Base-by-base conservation (phyloP, 2,797 vertebrate species). In the Amblyopsis hoosieri region DNA sequence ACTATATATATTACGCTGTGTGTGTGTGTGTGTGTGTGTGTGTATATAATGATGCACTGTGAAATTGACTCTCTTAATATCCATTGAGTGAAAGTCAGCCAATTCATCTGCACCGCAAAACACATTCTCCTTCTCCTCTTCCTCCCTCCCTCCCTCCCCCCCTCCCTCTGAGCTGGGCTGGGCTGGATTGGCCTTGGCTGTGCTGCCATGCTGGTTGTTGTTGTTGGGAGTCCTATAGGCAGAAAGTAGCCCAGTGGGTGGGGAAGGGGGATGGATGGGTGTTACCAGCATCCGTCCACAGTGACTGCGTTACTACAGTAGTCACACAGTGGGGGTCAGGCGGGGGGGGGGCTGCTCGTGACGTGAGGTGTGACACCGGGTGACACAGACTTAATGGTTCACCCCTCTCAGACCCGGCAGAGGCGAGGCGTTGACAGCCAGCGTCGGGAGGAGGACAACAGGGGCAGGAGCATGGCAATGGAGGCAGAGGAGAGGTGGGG, bases 161-260 rank as follows among this genome's bases (percentile, higher is more conserved):
- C 13, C 48, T 14, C 12, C 48, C 48, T 49, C 12, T 49, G 15
- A 29, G 51, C 11, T 17, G 13, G 11, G 2, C 29, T 53, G 2
- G 10, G 11, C 23, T n/a, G 23, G 23, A 4, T 4, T 29, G 37
- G 37, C 1, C 37, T 42, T 7, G 37, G 8, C 66, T 15, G 69
- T 49, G 65, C 78, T 65, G 76, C 71, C 47, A 49, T 69, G 74
- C 72, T 64, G 70, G 72, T 74, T 78, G 67, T 65, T 78, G 67
- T 65, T 77, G 63, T 64, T 42, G 37, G 37, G 37, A 52, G 67
- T 75, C 72, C 67, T 80, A 73, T 69, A 84, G 76, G 75, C 58
- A 72, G 68, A 62, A 76, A 57, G 56, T 64, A 62, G 58, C 71
- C 49, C 77, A 77, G 66, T 17, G 9, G 55, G 64, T 17, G 9